Conservation (phyloP, 2,113 vertebrate species). For the Harpagus bidentatus region DNA sequence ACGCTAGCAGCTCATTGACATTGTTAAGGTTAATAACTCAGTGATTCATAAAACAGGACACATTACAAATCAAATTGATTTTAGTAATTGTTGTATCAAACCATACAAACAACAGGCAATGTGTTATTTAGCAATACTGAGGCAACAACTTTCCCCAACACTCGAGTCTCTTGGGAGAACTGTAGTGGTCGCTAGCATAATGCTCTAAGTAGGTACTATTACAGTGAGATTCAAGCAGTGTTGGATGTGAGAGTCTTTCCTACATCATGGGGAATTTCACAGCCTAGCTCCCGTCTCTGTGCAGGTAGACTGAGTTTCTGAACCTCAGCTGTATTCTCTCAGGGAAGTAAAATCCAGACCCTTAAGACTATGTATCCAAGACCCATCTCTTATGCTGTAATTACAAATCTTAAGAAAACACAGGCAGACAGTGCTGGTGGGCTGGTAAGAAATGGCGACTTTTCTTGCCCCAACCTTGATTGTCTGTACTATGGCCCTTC, state of each 20-base stretch:
- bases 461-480: not conserved
- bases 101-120: not conserved
- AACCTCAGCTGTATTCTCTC: not conserved
- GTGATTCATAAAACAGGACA: constrained; percentile 8
- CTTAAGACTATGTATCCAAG: not conserved
- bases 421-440: not conserved
- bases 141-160: not conserved
- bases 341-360: not conserved
- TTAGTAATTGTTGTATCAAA: not conserved
- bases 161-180: not conserved
- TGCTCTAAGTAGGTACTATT: not conserved
- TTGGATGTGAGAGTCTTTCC: not conserved
- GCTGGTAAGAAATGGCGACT: rapidly evolving
- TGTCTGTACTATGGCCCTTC: not conserved
- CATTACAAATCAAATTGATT: not conserved
- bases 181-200: rapidly evolving
- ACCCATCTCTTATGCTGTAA: not conserved
- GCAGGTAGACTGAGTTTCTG: not conserved
- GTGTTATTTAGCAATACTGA: not conserved
- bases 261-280: not conserved
- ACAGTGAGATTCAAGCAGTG: not conserved
- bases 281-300: not conserved
- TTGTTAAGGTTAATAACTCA: constrained; percentile 46
- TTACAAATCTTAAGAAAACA: not conserved
- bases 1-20: constrained; percentile 29